phyloP scores from a whole-genome alignment of 1,140 invertebrate species.

The Platyscapa corneri region DNA sequence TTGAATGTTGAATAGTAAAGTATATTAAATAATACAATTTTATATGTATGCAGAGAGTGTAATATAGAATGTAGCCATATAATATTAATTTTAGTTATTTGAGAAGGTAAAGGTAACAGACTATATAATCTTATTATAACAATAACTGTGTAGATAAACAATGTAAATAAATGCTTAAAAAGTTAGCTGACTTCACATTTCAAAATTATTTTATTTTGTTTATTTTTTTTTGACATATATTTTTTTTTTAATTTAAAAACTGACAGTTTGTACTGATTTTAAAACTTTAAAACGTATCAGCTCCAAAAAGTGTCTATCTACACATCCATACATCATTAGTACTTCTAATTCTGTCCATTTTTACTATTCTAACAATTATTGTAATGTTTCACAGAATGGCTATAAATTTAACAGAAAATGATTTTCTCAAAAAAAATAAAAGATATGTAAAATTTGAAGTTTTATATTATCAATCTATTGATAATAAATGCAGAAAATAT shows the following conservation, averaged over 20 bases:
- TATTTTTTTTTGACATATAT: no score
- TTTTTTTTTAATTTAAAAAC: no score
- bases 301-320: slow-evolving; percentile 72
- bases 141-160: slow-evolving; percentile 74
- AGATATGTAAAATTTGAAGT: no score
- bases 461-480: no score
- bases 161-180: slow-evolving; percentile 72
- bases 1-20: slow-evolving; percentile 52
- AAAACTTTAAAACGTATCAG: slow-evolving; percentile 78
- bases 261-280: slow-evolving; percentile 41
- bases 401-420: slow-evolving; percentile 77
- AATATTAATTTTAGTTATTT: slow-evolving; percentile 21
- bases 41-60: no score
- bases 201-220: no score
- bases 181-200: slow-evolving; percentile 75
- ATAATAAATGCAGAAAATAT: no score
- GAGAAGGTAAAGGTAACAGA: slow-evolving; percentile 72
- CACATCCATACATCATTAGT: slow-evolving; percentile 76
- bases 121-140: slow-evolving; percentile 74
- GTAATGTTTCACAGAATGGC: slow-evolving; percentile 76
- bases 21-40: background rate
- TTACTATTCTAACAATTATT: slow-evolving; percentile 78
- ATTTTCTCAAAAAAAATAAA: slow-evolving; percentile 76
- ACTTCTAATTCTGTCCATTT: slow-evolving; percentile 75
- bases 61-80: background rate